phyloP scores from a whole-genome alignment of 2,888 invertebrate genomes.

The Callinectes sapidus region DNA sequence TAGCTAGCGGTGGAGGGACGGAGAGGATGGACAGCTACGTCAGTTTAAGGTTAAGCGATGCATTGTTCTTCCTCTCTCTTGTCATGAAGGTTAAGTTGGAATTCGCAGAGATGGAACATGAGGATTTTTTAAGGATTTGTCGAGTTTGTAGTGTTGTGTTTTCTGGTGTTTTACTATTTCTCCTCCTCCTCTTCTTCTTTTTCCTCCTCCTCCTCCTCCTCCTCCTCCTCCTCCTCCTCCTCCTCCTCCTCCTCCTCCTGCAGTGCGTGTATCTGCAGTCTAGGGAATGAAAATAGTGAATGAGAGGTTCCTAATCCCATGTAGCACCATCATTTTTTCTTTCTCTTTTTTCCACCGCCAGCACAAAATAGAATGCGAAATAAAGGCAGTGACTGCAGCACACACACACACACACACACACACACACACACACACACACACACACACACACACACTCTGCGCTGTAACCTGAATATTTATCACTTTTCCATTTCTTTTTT shows the following conservation, averaged over 20 bases:
- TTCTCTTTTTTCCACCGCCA: background rate
- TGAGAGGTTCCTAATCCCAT: background rate
- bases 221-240: background rate
- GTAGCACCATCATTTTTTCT: background rate
- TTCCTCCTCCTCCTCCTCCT: background rate
- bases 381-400: background rate
- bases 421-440: background rate
- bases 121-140: background rate
- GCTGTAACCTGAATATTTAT: too few relatives aligned
- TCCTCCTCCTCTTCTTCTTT: background rate
- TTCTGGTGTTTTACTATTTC: background rate
- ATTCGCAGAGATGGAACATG: background rate
- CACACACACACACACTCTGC: background rate
- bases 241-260: background rate
- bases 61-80: background rate
- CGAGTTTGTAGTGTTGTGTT: background rate
- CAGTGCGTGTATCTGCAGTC: background rate
- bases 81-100: background rate
- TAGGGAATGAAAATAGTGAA: background rate
- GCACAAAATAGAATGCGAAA: slow-evolving; percentile 1
- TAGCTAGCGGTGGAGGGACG: background rate
- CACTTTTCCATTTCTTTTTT: too few relatives aligned
- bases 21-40: background rate
- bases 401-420: background rate
- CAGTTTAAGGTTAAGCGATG: background rate